Evolutionary conservation across 2,797 vertebrate species (phyloP).

Genomic region (Rousettus madagascariensis): DNA sequence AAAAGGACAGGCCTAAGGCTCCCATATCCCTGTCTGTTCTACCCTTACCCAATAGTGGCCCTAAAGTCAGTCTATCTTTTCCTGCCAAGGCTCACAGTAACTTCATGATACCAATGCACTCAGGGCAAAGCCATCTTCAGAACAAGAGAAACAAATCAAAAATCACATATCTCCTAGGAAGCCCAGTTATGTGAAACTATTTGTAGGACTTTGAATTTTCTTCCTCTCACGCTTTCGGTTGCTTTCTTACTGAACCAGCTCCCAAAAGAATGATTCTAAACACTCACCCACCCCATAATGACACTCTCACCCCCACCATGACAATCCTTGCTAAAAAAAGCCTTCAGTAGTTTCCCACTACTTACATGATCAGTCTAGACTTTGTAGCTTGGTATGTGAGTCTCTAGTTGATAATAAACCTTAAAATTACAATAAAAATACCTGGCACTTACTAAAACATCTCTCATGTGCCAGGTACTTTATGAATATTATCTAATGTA

Average conservation of each 20-base stretch:
- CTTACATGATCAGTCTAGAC: background rate
- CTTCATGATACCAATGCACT: background rate
- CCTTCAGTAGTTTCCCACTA: background rate
- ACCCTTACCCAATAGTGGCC: background rate
- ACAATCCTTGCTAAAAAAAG: background rate
- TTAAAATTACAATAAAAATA: slow-evolving; percentile 6
- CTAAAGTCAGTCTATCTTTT: background rate
- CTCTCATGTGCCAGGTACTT: background rate
- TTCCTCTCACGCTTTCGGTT: background rate
- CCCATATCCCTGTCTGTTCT: background rate
- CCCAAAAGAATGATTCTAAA: background rate
- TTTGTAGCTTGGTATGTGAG: background rate
- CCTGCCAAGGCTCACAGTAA: background rate
- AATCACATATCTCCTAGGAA: background rate
- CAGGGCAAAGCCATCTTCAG: background rate
- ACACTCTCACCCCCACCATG: too few relatives aligned
- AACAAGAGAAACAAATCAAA: background rate
- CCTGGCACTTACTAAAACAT: background rate
- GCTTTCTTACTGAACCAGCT: background rate
- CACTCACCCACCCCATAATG: fast-evolving
- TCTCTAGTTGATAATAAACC: background rate
- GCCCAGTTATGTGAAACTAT: background rate
- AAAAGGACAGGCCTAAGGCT: background rate
- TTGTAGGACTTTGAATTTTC: background rate
- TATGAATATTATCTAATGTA: background rate